Evolutionary conservation across 2,888 invertebrate species (phyloP), one percentile per base, ranked within the genome.

Genomic region (Emmelina monodactyla): DNA sequence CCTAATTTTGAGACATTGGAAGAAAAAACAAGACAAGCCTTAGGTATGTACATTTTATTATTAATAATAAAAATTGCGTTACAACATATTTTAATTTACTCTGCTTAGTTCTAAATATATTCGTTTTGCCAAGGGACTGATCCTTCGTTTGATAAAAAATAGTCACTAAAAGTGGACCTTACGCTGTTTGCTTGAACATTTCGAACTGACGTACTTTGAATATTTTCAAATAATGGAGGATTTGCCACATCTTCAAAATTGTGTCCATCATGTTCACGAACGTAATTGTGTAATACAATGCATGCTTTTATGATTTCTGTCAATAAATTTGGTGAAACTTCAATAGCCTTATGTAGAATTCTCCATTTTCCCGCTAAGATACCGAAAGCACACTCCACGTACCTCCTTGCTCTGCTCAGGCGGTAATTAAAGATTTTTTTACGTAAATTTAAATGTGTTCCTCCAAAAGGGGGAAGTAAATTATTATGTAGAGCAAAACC

Each of bases 81-180:
- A 41, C 30, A 19, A 19, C 19, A 19, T 19, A 19, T 41, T 39
- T 37, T 41, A 43, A 42, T 33, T 40, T 37, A 25, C 43, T 40
- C 38, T 40, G 37, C 34, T 43, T 42, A 43, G 41, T 41, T 42
- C 43, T 43, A 45, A 45, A 42, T 45, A 25, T 43, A 40, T 42
- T 42, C 40, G 39, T 43, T 45, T 43, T 43, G 41, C 45, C 43
- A 43, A 40, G 43, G 42, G 37, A 43, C 37, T 37, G 41, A 12
- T 43, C 43, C 43, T 45, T 45, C 41, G 44, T 45, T 44, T 42
- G 43, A 45, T 45, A 42, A 41, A 45, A 45, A 47, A 42, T 45
- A 43, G 41, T 45, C 32, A 45, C 41, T 47, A 43, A 44, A 45
- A 47, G 32, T 41, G 38, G 45, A 42, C 38, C 45, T 47, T 45